Percentiles rank a stretch among this genome's conserved stretches.
These are phyloP conservation scores for Penaeus chinensis DNA, from an alignment of 1,140 invertebrate genomes.

Conservation along the genomic window DNA sequence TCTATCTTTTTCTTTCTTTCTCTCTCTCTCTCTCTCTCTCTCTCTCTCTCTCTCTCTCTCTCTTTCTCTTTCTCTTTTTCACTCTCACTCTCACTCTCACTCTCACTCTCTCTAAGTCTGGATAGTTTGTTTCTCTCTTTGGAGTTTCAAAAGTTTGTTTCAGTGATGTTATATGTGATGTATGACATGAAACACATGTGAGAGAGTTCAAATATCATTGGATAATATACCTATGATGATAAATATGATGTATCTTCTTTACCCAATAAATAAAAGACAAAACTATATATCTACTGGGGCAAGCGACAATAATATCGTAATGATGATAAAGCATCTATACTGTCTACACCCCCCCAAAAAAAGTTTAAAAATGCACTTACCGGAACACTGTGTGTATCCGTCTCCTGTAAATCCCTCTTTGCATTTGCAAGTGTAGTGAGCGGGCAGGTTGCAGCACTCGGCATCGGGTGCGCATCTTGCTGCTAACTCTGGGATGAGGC, in stretches of 20 bases:
- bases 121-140: too few relatives aligned
- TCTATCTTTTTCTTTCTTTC: background rate
- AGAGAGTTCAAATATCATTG: too few relatives aligned
- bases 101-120: too few relatives aligned
- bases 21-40: background rate
- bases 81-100: background rate
- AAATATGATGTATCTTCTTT: background rate
- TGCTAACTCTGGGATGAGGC: slow-evolving; percentile 84
- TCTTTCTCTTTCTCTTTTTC: background rate
- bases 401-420: slow-evolving; percentile 89
- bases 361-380: slow-evolving; percentile 69
- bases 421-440: slow-evolving; percentile 94
- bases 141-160: too few relatives aligned
- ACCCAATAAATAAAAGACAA: too few relatives aligned
- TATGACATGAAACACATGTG: too few relatives aligned
- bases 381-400: slow-evolving; percentile 84
- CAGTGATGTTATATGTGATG: too few relatives aligned
- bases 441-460: slow-evolving; percentile 93
- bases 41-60: background rate
- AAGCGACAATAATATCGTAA: background rate
- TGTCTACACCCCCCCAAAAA: background rate
- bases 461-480: slow-evolving; percentile 89
- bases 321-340: background rate
- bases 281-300: too few relatives aligned
- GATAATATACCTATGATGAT: background rate